phyloP scores from a whole-genome alignment of 2,113 vertebrate genomes.

The Nettapus auritus region DNA sequence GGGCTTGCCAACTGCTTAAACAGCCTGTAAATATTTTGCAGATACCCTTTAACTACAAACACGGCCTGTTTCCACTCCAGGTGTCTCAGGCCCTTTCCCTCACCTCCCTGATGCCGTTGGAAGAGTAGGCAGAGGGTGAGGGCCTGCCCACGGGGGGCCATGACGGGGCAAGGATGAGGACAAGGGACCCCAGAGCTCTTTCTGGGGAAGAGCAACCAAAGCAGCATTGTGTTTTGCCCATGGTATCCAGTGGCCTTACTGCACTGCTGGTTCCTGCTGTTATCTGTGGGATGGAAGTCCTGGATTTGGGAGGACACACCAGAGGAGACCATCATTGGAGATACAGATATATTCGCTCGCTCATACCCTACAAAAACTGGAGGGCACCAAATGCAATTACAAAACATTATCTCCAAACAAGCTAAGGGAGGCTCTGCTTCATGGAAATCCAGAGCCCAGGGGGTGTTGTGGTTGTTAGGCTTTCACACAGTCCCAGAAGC shows the following conservation, averaged over 20 bases:
- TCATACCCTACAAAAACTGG: fast-evolving
- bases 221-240: fast-evolving
- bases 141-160: no score
- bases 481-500: not conserved
- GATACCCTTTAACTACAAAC: not conserved
- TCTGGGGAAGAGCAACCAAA: not conserved
- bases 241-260: not conserved
- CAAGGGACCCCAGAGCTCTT: not conserved
- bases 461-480: not conserved
- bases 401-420: not conserved
- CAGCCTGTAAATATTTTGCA: not conserved
- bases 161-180: not conserved
- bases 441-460: not conserved
- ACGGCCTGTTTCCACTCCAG: not conserved
- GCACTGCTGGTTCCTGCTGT: not conserved
- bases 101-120: not conserved
- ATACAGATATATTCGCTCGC: not conserved
- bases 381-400: not conserved
- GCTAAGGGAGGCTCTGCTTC: not conserved
- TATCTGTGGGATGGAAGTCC: not conserved
- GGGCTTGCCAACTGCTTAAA: not conserved
- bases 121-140: not conserved
- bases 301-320: not conserved
- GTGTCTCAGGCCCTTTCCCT: not conserved
- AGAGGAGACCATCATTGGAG: not conserved